Evolutionary conservation across 2,113 vertebrate genomes (phyloP), one percentile per base, ranked within the genome.

Genomic region (Microcebus ravelobensis): DNA sequence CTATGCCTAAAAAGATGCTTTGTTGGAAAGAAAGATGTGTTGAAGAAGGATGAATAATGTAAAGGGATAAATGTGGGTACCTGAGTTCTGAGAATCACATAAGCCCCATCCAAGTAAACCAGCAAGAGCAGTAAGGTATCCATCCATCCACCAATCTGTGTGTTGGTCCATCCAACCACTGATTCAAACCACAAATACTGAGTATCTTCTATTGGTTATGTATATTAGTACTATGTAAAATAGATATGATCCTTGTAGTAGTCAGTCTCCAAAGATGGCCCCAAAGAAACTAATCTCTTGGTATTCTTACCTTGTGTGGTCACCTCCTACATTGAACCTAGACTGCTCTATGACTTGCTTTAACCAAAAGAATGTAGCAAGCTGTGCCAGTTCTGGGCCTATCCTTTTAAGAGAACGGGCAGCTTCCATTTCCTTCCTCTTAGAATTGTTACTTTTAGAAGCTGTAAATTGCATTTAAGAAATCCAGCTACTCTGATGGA

Each of bases 391-490:
- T 79, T 79, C 55, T 57, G 50, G 59, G 45, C 34, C 20, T 67
- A 80, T 21, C 52, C 25, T 95, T 93, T 70, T 25, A 48, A 29
- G 34, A 88, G 42, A 71, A 94, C 10, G 20, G 73, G 50, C 6
- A 59, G 31, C 52, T 91, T 93, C 87, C 18, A 8, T 77, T 81
- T 83, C 45, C 11, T 71, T 63, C 48, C 42, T 83, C 39, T 79
- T 18, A 80, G 77, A 87, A 88, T 10, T 48, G 73, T 29, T 87
- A 94, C 39, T 89, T 89, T 68, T 25, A 48, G 73, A 94, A 94
- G 31, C 65, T 15, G 34, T 42, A 82, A 79, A 29, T 34, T 42
- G 18, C 67, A 79, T 13, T 21, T 65, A n/a, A 84, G n/a, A 92
- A 76, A 27, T 67, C 52, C 84, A 39, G 18, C 42, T 90, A 50